A percentile compares a stretch with the other conserved stretches of the same genome.
phyloP scores from a whole-genome alignment of 2,888 invertebrate species.

The Megaustenia siamemsis region DNA sequence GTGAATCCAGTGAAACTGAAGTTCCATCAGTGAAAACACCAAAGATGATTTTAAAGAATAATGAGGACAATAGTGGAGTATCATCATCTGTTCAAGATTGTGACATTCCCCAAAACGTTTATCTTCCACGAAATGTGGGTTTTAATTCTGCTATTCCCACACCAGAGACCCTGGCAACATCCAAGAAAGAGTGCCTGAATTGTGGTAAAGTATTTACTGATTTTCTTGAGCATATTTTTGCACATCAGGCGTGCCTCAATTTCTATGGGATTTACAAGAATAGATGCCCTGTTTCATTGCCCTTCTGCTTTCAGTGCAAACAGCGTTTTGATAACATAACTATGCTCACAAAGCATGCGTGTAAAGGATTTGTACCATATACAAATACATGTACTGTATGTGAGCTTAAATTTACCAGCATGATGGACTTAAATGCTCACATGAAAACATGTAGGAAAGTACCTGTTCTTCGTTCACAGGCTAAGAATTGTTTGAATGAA shows the following conservation, averaged over 20 bases:
- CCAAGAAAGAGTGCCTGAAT: neutral
- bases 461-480: neutral
- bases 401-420: constrained; percentile 27
- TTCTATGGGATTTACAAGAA: constrained; percentile 4
- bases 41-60: neutral
- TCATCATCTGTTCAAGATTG: too few relatives aligned
- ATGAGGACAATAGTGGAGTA: too few relatives aligned
- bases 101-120: too few relatives aligned
- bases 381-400: constrained; percentile 13
- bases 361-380: constrained; percentile 2
- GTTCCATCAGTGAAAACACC: neutral
- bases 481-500: neutral
- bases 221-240: constrained; percentile 9
- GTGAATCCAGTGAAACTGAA: neutral
- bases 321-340: neutral
- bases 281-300: neutral
- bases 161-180: too few relatives aligned
- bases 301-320: constrained; percentile 42
- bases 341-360: neutral
- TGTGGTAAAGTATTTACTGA: neutral
- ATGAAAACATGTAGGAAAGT: neutral
- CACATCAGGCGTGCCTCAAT: constrained; percentile 27
- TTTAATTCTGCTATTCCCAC: too few relatives aligned
- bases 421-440: neutral
- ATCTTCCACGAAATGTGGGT: too few relatives aligned